Evolutionary conservation across 2,888 invertebrate species (phyloP).

Genomic region (Euspilapteryx auroguttella): DNA sequence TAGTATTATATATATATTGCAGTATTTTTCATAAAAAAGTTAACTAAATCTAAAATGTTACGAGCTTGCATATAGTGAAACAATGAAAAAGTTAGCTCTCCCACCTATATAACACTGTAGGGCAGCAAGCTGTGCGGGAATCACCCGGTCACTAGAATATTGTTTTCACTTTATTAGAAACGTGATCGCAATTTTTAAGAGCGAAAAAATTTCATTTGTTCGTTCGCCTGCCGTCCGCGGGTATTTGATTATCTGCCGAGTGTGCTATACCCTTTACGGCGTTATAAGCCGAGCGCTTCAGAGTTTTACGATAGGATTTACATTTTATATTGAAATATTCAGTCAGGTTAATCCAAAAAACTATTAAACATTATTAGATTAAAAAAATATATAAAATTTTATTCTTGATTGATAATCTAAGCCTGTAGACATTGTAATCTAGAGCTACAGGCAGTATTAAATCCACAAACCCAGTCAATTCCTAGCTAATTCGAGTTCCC

Average conservation of each 20-base stretch:
- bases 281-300: constrained; percentile 45
- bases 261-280: constrained; percentile 43
- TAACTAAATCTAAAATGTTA: too few species aligned
- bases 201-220: constrained; percentile 55
- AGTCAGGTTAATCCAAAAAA: too few species aligned
- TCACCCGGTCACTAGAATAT: constrained; percentile 64
- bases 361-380: too few species aligned
- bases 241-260: constrained; percentile 48
- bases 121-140: constrained; percentile 53
- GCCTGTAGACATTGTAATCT: too few species aligned
- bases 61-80: constrained; percentile 8
- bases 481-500: too few species aligned
- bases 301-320: constrained; percentile 39
- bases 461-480: too few species aligned
- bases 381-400: too few species aligned
- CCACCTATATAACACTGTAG: too few species aligned
- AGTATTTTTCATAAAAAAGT: too few species aligned
- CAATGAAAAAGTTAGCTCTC: constrained; percentile 33
- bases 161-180: constrained; percentile 65
- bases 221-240: constrained; percentile 28
- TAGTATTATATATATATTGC: too few species aligned
- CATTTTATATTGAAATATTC: constrained; percentile 40
- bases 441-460: too few species aligned
- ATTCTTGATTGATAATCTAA: too few species aligned
- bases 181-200: constrained; percentile 62